A percentile compares a stretch with the other conserved stretches of the same genome.
phyloP scores from a whole-genome alignment of 2,888 invertebrate species.

The Lasioglossum malachurum region DNA sequence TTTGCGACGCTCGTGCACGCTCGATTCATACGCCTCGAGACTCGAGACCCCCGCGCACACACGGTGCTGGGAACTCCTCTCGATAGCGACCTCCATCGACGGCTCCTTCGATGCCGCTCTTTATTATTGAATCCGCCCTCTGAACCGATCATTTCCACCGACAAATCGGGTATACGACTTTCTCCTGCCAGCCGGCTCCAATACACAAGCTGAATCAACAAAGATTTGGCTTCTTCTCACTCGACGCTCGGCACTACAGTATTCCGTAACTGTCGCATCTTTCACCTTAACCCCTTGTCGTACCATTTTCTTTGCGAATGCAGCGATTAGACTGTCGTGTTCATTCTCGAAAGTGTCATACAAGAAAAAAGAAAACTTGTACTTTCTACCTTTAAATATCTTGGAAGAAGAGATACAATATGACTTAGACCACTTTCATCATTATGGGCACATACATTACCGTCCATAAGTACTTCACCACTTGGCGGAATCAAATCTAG shows the following conservation, averaged over 20 bases:
- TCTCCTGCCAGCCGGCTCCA: neutral
- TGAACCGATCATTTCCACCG: slow-evolving; percentile 5
- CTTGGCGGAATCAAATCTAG: too few relatives aligned
- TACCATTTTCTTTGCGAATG: too few relatives aligned
- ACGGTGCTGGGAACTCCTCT: neutral
- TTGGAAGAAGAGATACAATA: too few relatives aligned
- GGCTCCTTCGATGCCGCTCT: slow-evolving; percentile 9
- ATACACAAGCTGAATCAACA: neutral
- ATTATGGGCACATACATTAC: too few relatives aligned
- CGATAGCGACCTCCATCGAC: slow-evolving; percentile 21
- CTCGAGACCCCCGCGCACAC: neutral
- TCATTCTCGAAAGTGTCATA: too few relatives aligned
- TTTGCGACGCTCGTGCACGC: slow-evolving; percentile 40
- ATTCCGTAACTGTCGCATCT: too few relatives aligned
- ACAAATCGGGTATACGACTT: neutral
- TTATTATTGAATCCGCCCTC: slow-evolving; percentile 38
- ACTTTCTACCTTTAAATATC: too few relatives aligned
- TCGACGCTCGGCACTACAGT: neutral
- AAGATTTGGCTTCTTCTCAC: neutral
- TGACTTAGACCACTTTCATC: too few relatives aligned
- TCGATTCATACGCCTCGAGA: slow-evolving; percentile 32
- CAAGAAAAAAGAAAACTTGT: too few relatives aligned
- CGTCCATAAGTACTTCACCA: too few relatives aligned
- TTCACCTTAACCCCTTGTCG: too few relatives aligned
- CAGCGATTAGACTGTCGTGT: too few relatives aligned